Percentiles rank a stretch among this genome's conserved stretches.
phyloP scores from a whole-genome alignment of 64 coral and sea anemone species.

The Stichodactyla mertensii region DNA sequence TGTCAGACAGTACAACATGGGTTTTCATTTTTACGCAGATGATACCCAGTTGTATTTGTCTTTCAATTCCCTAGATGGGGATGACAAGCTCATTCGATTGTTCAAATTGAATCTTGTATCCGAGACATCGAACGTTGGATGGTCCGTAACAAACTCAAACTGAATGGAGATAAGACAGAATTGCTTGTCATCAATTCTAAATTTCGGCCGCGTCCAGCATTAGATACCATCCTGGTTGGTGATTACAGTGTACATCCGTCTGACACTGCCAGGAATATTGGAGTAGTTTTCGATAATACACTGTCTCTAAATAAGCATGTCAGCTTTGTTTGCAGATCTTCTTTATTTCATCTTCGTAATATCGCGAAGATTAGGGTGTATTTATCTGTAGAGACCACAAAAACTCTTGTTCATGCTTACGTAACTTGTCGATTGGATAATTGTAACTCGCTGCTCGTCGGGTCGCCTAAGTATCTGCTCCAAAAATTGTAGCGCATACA shows the following conservation, averaged over 20 bases:
- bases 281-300: constrained; percentile 30
- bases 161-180: constrained; percentile 16
- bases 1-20: no score
- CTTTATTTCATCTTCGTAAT: constrained; percentile 46
- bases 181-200: constrained; percentile 28
- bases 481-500: constrained; percentile 32
- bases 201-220: background rate
- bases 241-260: background rate
- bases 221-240: constrained; percentile 24
- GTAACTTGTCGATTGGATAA: background rate
- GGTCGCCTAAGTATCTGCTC: background rate
- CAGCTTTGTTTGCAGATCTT: constrained; percentile 37
- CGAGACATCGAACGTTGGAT: constrained; percentile 37
- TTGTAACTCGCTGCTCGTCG: constrained; percentile 15
- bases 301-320: constrained; percentile 37
- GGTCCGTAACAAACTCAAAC: constrained; percentile 13
- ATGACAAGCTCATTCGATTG: constrained; percentile 23
- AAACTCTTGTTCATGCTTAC: background rate
- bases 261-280: constrained; percentile 26
- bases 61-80: constrained; percentile 32
- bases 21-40: no score
- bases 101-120: constrained; percentile 37
- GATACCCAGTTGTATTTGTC: background rate
- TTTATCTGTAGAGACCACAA: constrained; percentile 20
- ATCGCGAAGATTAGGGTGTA: constrained; percentile 51